Evolutionary conservation across 2,888 invertebrate genomes (phyloP), one percentile per base, ranked within the genome.

Genomic region (Polylopha cassiicola): DNA sequence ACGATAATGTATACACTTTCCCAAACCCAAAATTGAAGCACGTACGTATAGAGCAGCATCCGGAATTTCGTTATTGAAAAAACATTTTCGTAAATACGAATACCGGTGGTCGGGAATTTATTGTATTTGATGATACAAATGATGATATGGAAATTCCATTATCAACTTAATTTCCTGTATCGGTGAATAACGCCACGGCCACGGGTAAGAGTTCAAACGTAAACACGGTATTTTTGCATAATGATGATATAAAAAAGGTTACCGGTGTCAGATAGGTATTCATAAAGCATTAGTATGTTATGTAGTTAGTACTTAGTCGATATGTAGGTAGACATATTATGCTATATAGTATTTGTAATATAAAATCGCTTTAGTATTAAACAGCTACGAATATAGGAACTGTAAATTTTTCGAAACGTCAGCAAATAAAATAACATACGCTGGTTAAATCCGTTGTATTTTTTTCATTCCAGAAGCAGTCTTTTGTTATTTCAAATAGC

Each of bases 21-120:
- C 15, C 16, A 18, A 29, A 21, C 37, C 37, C 27, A 33, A 50
- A 55, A 55, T 48, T 46, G 34, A 26, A 41, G 24, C 46, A 46
- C 61, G 60, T 58, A 55, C 52, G 49, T 47, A 47, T 49, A 43
- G 45, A 44, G 49, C 44, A 55, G 48, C 46, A 48, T 50, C 46
- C 44, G 49, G 55, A 58, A 57, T 61, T 60, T 56, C 52, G 54
- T 55, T 61, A 63, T 61, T 58, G 61, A 57, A 58, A 61, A 63
- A 55, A 56, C 58, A 58, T 57, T 57, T 50, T 47, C 43, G 46
- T 44, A 46, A 48, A 47, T 44, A 37, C 43, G 31, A 36, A 21
- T 20, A 14, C 32, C 21, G 27, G 43, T 33, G 34, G 46, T 37
- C 17, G 31, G 26, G 21, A 38, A 37, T 44, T 24, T 44, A 41